Base-by-base conservation (phyloP, 2,113 vertebrate genomes). In the Platysteira castanea region DNA sequence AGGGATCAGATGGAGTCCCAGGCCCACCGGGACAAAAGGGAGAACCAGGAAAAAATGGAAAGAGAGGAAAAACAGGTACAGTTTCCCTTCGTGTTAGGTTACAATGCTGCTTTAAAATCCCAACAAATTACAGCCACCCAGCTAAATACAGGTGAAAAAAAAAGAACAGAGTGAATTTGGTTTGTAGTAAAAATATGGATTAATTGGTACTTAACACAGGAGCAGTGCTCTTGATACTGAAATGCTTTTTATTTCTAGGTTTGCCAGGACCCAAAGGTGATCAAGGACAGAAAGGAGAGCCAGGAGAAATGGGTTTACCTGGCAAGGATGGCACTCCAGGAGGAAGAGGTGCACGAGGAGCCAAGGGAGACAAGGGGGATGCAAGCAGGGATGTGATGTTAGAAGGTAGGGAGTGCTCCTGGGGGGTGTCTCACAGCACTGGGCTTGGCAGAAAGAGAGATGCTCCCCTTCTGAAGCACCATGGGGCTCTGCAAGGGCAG, bases 1-100 rank as follows among this genome's bases (percentile, higher is more conserved):
- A 99, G 20, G 99, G 99, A 63, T 99, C 99, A 44, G 98, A 99
- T 73, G 99, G 99, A 75, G 80, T 95, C 46, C 98, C 98, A 33
- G 99, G 99, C 35, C 67, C 93, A 37, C 98, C 98, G 24, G 99
- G 99, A 81, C 97, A 97, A 65, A 99, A 98, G n/a, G 99, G 99
- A 19, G 99, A 99, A 97, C 98, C 98, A 92, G 99, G 99, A 82
- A 96, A 98, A 93, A 98, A 93, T 97, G 99, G 99, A 92, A 98
- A 95, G 92, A 98, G 97, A 98, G 94, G 97, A 44, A 98, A 98
- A 98, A 96, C 93, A 87, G 98, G 98, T 98, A 98, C 23, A 14
- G 1, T 15, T 75, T 75, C 31, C 8, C 9, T 79, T 61, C 10
- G 1, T 50, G 28, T 53, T 31, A 41, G 57, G 11, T 54, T 67